Evolutionary conservation across 1,140 invertebrate species (phyloP).

Genomic region (Drosophila kohkoa): DNA sequence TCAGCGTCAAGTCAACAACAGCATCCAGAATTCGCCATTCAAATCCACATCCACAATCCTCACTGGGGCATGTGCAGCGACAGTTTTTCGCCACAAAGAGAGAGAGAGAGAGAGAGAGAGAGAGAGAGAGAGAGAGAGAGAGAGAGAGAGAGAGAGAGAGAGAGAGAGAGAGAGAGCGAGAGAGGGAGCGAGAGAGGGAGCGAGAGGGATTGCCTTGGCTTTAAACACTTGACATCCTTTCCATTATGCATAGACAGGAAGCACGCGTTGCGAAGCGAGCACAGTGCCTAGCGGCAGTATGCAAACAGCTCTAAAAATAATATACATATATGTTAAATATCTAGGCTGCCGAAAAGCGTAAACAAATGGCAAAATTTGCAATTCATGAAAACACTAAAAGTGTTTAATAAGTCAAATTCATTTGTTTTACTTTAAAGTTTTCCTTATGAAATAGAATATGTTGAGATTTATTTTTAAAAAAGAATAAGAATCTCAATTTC

Average conservation of each 20-base stretch:
- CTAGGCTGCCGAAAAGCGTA: too few relatives aligned
- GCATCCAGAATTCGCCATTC: slow-evolving; percentile 8
- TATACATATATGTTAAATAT: too few relatives aligned
- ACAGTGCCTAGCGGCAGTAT: slow-evolving; percentile 17
- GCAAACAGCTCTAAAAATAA: background rate
- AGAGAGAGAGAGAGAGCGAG: too few relatives aligned
- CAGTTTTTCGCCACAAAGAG: background rate
- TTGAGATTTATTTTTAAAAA: too few relatives aligned
- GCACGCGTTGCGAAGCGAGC: slow-evolving; percentile 13
- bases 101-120: background rate
- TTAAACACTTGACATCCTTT: slow-evolving; percentile 54
- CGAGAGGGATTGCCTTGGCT: slow-evolving; percentile 16
- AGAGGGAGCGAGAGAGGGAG: too few relatives aligned
- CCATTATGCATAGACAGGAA: slow-evolving; percentile 39
- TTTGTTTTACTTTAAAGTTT: too few relatives aligned
- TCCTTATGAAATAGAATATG: too few relatives aligned
- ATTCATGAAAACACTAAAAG: too few relatives aligned
- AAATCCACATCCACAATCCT: slow-evolving; percentile 4
- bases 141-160: background rate
- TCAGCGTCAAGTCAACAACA: slow-evolving; percentile 9
- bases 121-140: background rate
- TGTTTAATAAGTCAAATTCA: too few relatives aligned
- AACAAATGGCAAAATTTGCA: too few relatives aligned
- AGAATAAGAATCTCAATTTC: too few relatives aligned
- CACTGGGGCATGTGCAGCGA: background rate